Percentiles rank a stretch among this genome's conserved stretches.
Conservation (phyloP, 2,113 vertebrate genomes). For the Cromileptes altivelis region DNA sequence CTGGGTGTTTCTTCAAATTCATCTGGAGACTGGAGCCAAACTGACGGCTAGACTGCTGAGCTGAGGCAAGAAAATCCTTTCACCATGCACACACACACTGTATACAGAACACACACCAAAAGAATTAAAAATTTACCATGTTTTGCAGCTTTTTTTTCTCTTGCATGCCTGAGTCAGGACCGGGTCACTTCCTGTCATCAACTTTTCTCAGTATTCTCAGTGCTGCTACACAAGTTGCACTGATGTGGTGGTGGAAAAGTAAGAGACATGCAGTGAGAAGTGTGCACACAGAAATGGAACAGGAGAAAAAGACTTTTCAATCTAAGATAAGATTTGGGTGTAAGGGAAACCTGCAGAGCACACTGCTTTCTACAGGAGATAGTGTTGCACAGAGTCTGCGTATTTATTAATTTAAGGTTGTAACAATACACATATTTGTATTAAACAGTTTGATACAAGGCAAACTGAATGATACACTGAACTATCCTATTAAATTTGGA, state of each 20-base stretch:
- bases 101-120: conserved; percentile 34
- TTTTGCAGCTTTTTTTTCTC: conserved; percentile 60
- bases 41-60: conserved; percentile 37
- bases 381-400: background rate
- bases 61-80: conserved; percentile 32
- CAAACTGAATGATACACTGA: too few species aligned
- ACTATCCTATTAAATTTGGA: too few species aligned
- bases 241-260: background rate
- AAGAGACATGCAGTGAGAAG: background rate
- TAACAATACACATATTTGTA: too few species aligned
- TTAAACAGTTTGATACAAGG: too few species aligned
- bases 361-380: background rate
- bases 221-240: conserved; percentile 1
- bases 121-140: conserved; percentile 51
- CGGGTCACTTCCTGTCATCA: conserved; percentile 33
- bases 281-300: background rate
- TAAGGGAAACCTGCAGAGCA: background rate
- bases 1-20: conserved; percentile 65
- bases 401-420: background rate
- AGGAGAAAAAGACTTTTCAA: background rate
- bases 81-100: background rate
- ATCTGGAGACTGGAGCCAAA: conserved; percentile 45
- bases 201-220: conserved; percentile 25
- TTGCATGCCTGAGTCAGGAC: conserved; percentile 39
- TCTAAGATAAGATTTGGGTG: background rate